Conservation (phyloP, 2,113 vertebrate genomes). For the Pluvialis apricaria region DNA sequence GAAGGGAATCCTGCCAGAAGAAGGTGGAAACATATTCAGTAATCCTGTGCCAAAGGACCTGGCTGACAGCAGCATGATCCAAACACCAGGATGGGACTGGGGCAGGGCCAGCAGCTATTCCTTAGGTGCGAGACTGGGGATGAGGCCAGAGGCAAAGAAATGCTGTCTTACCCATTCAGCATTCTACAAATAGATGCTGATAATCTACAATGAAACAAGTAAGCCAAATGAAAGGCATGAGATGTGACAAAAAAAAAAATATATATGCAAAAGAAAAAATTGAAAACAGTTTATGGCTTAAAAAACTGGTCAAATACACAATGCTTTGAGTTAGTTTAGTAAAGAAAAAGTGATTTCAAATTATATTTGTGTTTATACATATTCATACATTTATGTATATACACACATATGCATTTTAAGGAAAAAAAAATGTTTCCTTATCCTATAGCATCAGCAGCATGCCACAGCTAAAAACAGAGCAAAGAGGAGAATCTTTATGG, state of each 20-base stretch:
- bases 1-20: constrained; percentile 98
- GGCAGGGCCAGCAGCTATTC: constrained; percentile 73
- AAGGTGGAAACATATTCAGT: constrained; percentile 92
- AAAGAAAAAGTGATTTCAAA: constrained; percentile 68
- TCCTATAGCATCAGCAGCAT: constrained; percentile 78
- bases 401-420: constrained; percentile 51
- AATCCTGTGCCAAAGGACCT: constrained; percentile 76
- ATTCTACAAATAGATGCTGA: constrained; percentile 61
- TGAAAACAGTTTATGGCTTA: constrained; percentile 51
- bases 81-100: constrained; percentile 68
- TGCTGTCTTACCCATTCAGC: constrained; percentile 61
- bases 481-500: constrained; percentile 40
- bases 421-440: constrained; percentile 78
- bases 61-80: constrained; percentile 77
- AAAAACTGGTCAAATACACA: constrained; percentile 64
- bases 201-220: constrained; percentile 73
- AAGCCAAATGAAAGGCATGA: constrained; percentile 73
- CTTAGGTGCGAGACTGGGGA: constrained; percentile 71
- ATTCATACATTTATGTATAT: constrained; percentile 69
- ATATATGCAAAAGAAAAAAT: constrained; percentile 67
- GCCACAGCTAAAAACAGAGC: constrained; percentile 82
- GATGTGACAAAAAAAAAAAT: constrained; percentile 64
- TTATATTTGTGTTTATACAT: constrained; percentile 73
- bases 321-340: constrained; percentile 47
- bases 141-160: constrained; percentile 71